Base-by-base conservation (phyloP, 2,888 invertebrate genomes). In the Macrophya annulata region DNA sequence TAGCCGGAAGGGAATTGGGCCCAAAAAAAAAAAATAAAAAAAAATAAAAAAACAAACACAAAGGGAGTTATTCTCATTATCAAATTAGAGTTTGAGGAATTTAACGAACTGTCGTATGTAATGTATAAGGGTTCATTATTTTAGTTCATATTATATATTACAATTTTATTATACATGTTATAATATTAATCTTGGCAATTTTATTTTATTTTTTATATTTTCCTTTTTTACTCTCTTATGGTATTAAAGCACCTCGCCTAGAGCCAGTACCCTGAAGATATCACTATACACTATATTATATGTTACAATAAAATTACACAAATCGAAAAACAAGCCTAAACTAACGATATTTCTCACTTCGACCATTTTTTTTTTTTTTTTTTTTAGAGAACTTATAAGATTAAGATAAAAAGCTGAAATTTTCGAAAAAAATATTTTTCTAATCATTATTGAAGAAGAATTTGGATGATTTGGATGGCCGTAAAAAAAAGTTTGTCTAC, bases 241-340 rank as follows among this genome's bases (percentile, higher is more conserved):
- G n/a, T 62, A 81, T 81, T 62, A 81, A 81, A 81, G 81, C 81
- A 81, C 81, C 81, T 81, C 62, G 40, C 81, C 59, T 43, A 43
- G 10, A 43, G 37, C 62, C 43, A 62, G n/a, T 43, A 62, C 31
- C 77, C 79, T 51, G 68, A n/a, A n/a, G n/a, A 68, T 85, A 55
- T 55, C 55, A n/a, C 84, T 85, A 85, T 86, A 85, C 86, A 83
- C 85, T 86, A 68, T 15, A 48, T 3, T 1, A 4, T 48, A 86
- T 85, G 85, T 87, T 87, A 87, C 85, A 85, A 71, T 84, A 81
- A 81, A 40, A 81, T 62, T 81, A 62, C 62, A 79, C 62, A 79
- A 59, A 59, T 62, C 48, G 40, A 62, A n/a, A 62, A 40, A 25
- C 43, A 51, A 43, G 81, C 12, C 43, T 62, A 17, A 31, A 74